Percentiles rank a stretch among this genome's conserved stretches.
Conservation (phyloP, 2,888 invertebrate genomes). For the Plagodis dolabraria region DNA sequence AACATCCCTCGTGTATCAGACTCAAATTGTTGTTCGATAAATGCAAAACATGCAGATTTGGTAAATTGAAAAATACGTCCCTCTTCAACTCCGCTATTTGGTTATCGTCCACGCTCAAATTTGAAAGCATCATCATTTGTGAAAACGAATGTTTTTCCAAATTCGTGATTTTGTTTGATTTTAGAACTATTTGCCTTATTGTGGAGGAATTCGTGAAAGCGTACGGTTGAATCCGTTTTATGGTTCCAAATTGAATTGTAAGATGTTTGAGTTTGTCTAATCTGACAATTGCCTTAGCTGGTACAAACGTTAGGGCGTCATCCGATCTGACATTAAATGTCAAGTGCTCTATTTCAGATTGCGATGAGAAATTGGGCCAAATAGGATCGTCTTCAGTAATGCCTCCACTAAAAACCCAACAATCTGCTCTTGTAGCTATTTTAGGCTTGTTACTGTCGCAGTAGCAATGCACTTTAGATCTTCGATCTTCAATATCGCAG, state of each 20-base stretch:
- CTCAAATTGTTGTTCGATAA: constrained; percentile 94
- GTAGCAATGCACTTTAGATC: constrained; percentile 79
- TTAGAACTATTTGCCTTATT: constrained; percentile 88
- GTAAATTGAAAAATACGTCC: constrained; percentile 90
- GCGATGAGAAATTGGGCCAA: constrained; percentile 90
- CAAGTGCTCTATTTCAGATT: constrained; percentile 88
- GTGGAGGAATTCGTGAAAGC: constrained; percentile 91
- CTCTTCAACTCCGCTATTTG: constrained; percentile 89
- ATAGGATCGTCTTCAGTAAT: constrained; percentile 88
- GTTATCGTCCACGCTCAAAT: constrained; percentile 90
- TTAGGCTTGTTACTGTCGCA: constrained; percentile 76
- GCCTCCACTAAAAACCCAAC: constrained; percentile 87
- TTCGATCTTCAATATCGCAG: constrained; percentile 74
- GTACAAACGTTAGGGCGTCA: constrained; percentile 88
- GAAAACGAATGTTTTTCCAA: constrained; percentile 89
- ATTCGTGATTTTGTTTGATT: constrained; percentile 88
- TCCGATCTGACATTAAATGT: constrained; percentile 89
- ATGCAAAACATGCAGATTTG: constrained; percentile 89
- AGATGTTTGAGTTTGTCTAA: constrained; percentile 88
- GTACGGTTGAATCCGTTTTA: constrained; percentile 88
- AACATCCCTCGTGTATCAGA: constrained; percentile 93
- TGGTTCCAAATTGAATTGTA: constrained; percentile 89
- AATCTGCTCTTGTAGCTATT: constrained; percentile 88
- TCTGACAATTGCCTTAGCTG: constrained; percentile 88
- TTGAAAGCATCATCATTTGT: constrained; percentile 88